phyloP scores from a whole-genome alignment of 2,797 vertebrate species.

The Heterohyrax brucei region DNA sequence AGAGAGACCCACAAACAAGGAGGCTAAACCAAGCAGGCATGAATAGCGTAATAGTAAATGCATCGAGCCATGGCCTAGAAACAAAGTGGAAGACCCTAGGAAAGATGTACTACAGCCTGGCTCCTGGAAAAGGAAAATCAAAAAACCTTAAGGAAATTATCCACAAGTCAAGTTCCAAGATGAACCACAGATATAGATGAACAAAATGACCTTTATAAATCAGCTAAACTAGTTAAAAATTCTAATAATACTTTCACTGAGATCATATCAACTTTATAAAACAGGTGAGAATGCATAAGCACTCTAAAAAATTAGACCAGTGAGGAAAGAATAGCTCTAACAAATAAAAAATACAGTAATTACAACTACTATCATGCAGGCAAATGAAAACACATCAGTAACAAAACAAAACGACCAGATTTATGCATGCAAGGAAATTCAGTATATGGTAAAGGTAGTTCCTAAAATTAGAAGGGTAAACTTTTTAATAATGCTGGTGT shows the following conservation, averaged over 20 bases:
- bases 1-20: neutral
- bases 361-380: neutral
- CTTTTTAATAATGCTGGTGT: neutral
- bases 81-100: neutral
- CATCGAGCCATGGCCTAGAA: neutral
- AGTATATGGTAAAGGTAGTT: neutral
- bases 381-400: neutral
- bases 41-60: neutral
- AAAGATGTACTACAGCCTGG: neutral
- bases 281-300: neutral
- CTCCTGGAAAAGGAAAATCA: slow-evolving; percentile 13
- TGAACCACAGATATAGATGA: slow-evolving; percentile 37
- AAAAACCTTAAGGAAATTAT: neutral
- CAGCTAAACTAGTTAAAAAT: neutral
- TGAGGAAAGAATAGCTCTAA: slow-evolving; percentile 13
- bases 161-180: slow-evolving; percentile 2
- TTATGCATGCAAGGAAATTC: neutral
- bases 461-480: neutral
- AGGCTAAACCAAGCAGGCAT: neutral
- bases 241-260: neutral
- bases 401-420: slow-evolving; percentile 16
- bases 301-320: slow-evolving; percentile 40
- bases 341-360: slow-evolving; percentile 23
- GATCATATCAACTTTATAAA: slow-evolving; percentile 21
- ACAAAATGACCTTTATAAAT: slow-evolving; percentile 35